Evolutionary conservation across 2,113 vertebrate genomes (phyloP), one percentile per base, ranked within the genome.

Genomic region (Acanthochromis polyacanthus): DNA sequence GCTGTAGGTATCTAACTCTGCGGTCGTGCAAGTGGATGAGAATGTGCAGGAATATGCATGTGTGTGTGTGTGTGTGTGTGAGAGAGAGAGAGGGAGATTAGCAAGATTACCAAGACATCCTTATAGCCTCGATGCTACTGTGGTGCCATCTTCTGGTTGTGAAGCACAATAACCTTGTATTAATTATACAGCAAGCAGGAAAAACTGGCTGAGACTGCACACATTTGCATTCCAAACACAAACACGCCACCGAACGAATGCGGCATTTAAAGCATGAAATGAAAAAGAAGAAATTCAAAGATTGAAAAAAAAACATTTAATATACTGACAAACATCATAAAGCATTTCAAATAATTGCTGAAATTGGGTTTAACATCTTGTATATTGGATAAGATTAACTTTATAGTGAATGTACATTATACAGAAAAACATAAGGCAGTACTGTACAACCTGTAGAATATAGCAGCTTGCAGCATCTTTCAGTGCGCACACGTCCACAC

Each of bases 91-190:
- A 14, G 40, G 25, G 32, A 74, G 75, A 74, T 71, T 61, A 84
- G 25, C 6, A 55, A 73, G 53, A 85, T 85, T 72, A 80, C 20
- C 12, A 30, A 43, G 10, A 16, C n/a, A 25, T 69, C 20, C 77
- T 36, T 60, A 10, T 3, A 57, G 58, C 17, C 78, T 82, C 38
- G 60, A 28, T 91, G 92, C 80, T 67, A 56, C 86, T 90, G 79
- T 87, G 75, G 83, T 90, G 92, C 91, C 92, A 93, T 91, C 92
- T 92, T 40, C 76, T 91, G 91, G 89, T 25, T 11, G 60, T 45
- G 12, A 55, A 57, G 48, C 19, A 46, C 45, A 77, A 82, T 53
- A 65, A 19, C 60, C 20, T 68, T 57, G 62, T 67, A 32, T 67
- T 51, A 23, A 50, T 61, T 56, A 43, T 51, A 75, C 38, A 61